Base-by-base conservation (phyloP, 1,140 invertebrate species). In the Gryllus bimaculatus region DNA sequence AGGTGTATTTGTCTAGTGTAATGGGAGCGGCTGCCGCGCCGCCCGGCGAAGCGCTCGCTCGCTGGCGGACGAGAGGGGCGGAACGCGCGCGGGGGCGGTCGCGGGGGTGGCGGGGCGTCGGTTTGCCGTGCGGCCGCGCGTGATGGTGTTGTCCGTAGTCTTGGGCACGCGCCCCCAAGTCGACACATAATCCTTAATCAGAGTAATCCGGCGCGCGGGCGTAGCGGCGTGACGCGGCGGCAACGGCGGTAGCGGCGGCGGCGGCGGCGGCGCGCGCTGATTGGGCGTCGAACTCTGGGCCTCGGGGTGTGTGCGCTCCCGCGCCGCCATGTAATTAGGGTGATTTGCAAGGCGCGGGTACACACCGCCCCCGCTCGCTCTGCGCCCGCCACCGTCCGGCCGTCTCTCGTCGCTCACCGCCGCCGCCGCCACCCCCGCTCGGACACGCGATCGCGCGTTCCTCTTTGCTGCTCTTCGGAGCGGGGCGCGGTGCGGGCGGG, bases 1-100 rank as follows among this genome's bases (percentile, higher is more conserved):
- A 66, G 54, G 76, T 47, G 48, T 77, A 54, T 77, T 77, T 77
- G 76, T 48, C 48, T 77, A 77, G 76, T n/a, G 76, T 77, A 77
- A 77, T 77, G 76, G 76, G 76, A 48, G 76, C 76, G n/a, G 75
- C 39, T 76, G 21, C 75, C 39, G 26, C 26, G 26, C 26, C 26
- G 26, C 26, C 26, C 26, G 26, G 26, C 26, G 26, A 39, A 39
- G 26, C 54, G 18, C 54, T 10, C 10, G 18, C 54, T 66, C 54
- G 18, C 10, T 66, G 2, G 54, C 18, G 0, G 10, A 7, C 26
- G 54, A 54, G 49, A 54, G 49, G 49, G 18, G 54, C 54, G 54
- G 54, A 18, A 0, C 0, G 54, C 54, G 1, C 18, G 54, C 18
- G 10, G 54, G 54, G 54, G 54, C 54, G 49, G 49, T 8, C 8